These are phyloP conservation scores for Barbus barbus DNA, from an alignment of 2,113 vertebrate species.

Conservation along the genomic window DNA sequence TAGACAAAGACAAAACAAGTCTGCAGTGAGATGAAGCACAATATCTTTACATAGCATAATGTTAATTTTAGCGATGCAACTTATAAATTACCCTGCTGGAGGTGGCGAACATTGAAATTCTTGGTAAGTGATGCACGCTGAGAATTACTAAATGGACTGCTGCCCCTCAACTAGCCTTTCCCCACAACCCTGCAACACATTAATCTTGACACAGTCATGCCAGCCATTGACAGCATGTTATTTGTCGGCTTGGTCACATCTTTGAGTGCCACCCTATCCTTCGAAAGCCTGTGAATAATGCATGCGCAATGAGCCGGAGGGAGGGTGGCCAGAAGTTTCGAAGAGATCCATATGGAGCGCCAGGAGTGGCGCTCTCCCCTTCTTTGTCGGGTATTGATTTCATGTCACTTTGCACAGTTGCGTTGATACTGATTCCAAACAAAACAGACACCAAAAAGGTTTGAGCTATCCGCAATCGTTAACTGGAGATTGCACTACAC, in stretches of 20 bases:
- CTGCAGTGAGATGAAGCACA: background rate
- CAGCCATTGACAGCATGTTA: constrained; percentile 63
- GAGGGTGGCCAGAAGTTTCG: background rate
- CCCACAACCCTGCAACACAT: constrained; percentile 59
- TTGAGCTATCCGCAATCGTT: constrained; percentile 61
- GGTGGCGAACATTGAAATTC: constrained; percentile 44
- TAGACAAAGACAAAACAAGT: background rate
- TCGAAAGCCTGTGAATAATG: constrained; percentile 69
- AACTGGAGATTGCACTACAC: constrained; percentile 44
- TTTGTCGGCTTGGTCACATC: constrained; percentile 70
- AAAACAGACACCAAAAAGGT: constrained; percentile 68
- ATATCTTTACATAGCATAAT: background rate
- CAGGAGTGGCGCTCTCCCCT: constrained; percentile 56
- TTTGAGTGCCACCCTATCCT: constrained; percentile 60
- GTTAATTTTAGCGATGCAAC: background rate
- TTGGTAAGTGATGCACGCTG: background rate
- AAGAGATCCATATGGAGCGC: constrained; percentile 43
- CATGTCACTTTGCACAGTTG: constrained; percentile 63
- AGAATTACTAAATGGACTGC: constrained; percentile 24
- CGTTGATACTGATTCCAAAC: constrained; percentile 65
- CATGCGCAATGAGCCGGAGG: constrained; percentile 54
- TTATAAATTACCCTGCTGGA: background rate
- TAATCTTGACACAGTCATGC: constrained; percentile 71
- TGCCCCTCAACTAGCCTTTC: constrained; percentile 59
- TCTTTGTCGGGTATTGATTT: constrained; percentile 69